Evolutionary conservation across 2,113 vertebrate species (phyloP).

Genomic region (Drymodes brunneopygia): DNA sequence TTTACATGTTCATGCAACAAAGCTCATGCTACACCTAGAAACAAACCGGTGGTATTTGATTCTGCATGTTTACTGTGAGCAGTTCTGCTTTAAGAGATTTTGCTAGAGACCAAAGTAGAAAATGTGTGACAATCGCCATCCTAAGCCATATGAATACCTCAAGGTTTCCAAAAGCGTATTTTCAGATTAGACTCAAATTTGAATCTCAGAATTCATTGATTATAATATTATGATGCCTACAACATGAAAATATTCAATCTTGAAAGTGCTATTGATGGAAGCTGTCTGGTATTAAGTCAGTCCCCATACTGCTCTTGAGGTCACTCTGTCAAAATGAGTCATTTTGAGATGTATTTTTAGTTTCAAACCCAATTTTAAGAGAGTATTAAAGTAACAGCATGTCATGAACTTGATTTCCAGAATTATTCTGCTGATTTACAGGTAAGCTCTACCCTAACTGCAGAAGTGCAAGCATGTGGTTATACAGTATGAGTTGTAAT

Average conservation of each 20-base stretch:
- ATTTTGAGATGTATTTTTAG: not conserved
- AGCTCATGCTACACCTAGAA: not conserved
- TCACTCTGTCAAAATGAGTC: not conserved
- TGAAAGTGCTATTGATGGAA: not conserved
- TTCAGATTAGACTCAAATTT: not conserved
- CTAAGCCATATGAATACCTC: not conserved
- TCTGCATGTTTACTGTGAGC: not conserved
- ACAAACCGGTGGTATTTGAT: not conserved
- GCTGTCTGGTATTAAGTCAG: not conserved
- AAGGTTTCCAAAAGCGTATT: not conserved
- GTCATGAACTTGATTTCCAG: not conserved
- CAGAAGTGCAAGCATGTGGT: not conserved
- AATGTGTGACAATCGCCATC: fast-evolving
- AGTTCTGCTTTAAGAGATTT: not conserved
- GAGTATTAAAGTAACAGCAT: not conserved
- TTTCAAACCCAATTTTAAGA: not conserved
- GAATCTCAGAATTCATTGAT: not conserved
- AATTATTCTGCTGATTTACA: not conserved
- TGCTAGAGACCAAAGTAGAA: not conserved
- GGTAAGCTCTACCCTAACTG: not conserved
- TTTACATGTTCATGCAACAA: not conserved
- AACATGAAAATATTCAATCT: not conserved
- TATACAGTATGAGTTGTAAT: not conserved
- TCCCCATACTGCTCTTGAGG: not conserved
- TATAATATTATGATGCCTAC: not conserved